Evolutionary conservation across 1,140 invertebrate species (phyloP).

Genomic region (Pseudomyrmex dendroicus): DNA sequence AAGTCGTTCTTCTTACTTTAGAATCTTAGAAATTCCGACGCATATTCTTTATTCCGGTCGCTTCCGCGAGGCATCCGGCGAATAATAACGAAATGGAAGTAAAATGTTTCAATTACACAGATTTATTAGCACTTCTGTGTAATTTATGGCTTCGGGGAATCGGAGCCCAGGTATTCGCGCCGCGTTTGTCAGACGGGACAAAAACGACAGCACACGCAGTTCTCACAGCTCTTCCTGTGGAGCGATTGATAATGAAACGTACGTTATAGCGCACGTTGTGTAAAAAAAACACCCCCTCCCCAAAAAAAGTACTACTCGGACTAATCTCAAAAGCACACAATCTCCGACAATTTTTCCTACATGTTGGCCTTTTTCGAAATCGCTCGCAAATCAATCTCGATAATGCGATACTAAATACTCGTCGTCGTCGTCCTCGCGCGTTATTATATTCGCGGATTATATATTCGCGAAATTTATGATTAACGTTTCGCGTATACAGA

Average conservation of each 20-base stretch:
- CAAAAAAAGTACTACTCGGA: neutral
- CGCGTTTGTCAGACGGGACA: slow-evolving; percentile 35
- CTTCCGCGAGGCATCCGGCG: slow-evolving; percentile 10
- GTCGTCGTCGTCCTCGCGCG: no score
- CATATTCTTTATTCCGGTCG: slow-evolving; percentile 4
- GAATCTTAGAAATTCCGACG: slow-evolving; percentile 1
- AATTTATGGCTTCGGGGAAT: slow-evolving; percentile 36
- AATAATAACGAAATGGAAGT: slow-evolving; percentile 36
- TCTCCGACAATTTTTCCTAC: neutral
- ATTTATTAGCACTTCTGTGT: slow-evolving; percentile 39
- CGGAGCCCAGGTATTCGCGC: slow-evolving; percentile 16
- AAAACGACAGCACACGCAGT: neutral
- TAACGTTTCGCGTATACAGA: no score
- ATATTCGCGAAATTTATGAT: no score
- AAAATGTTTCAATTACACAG: slow-evolving; percentile 48
- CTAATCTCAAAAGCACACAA: neutral
- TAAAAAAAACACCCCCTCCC: no score
- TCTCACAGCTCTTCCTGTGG: slow-evolving; percentile 20
- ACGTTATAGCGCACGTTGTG: no score
- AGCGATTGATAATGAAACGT: slow-evolving; percentile 24
- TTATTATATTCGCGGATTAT: no score
- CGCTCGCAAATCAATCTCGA: neutral
- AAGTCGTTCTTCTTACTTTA: neutral
- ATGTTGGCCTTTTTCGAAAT: neutral
- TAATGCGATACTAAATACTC: neutral